These are phyloP conservation scores for Pteruthius melanotis DNA, from an alignment of 2,113 vertebrate species.

Conservation along the genomic window DNA sequence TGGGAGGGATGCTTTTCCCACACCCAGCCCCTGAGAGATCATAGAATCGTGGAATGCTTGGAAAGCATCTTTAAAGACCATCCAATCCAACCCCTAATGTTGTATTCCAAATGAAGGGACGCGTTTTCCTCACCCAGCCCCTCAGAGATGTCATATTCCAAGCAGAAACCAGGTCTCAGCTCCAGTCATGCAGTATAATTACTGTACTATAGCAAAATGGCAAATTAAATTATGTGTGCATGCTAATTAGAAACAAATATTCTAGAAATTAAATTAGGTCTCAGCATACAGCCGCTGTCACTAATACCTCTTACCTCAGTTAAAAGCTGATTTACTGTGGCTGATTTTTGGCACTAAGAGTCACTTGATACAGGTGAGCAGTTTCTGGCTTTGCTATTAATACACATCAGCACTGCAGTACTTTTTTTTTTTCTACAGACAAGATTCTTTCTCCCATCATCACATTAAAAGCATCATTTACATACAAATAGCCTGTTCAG, in stretches of 20 bases:
- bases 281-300: background rate
- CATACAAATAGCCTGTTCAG: background rate
- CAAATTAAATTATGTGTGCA: background rate
- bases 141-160: accelerated
- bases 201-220: background rate
- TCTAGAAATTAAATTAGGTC: background rate
- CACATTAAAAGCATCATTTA: background rate
- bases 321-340: background rate
- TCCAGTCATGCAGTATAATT: accelerated
- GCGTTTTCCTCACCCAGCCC: background rate
- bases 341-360: background rate
- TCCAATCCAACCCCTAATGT: background rate
- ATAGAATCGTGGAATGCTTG: background rate
- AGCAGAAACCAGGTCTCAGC: background rate
- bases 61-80: background rate
- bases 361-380: background rate
- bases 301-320: background rate
- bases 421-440: background rate
- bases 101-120: background rate
- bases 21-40: background rate
- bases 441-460: background rate
- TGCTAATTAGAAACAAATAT: background rate
- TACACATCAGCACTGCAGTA: background rate
- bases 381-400: background rate
- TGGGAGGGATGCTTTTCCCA: background rate